A percentile compares a stretch with the other conserved stretches of the same genome.
phyloP scores from a whole-genome alignment of 2,113 vertebrate species.

The Pachycephala philippinensis region DNA sequence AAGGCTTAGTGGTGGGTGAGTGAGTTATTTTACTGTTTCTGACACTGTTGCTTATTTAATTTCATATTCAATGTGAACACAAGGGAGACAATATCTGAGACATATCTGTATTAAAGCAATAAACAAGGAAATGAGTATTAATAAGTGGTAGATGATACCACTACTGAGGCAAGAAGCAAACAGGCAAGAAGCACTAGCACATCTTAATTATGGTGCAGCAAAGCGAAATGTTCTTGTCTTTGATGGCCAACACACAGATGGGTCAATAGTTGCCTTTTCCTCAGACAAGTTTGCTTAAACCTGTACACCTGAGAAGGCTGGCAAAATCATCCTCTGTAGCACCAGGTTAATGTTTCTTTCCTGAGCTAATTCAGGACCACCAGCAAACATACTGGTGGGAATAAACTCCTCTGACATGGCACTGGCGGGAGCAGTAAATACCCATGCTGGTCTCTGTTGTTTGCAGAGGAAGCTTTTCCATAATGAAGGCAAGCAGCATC shows the following conservation, averaged over 20 bases:
- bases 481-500: not conserved
- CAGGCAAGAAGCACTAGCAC: not conserved
- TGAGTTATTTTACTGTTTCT: not conserved
- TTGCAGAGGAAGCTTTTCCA: not conserved
- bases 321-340: not conserved
- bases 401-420: not conserved
- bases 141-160: not conserved
- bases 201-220: not conserved
- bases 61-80: not conserved
- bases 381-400: not conserved
- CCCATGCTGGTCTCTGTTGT: accelerated
- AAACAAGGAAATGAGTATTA: not conserved
- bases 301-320: not conserved
- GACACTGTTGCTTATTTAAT: not conserved
- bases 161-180: not conserved
- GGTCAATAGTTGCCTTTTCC: not conserved
- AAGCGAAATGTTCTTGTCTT: not conserved
- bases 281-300: not conserved
- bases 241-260: not conserved
- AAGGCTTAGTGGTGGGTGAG: not conserved
- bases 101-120: not conserved
- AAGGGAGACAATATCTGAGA: not conserved
- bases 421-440: not conserved
- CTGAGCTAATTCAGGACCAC: not conserved
- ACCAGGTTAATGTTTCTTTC: not conserved